phyloP scores from a whole-genome alignment of 2,797 vertebrate genomes.

The Cuculus canorus region DNA sequence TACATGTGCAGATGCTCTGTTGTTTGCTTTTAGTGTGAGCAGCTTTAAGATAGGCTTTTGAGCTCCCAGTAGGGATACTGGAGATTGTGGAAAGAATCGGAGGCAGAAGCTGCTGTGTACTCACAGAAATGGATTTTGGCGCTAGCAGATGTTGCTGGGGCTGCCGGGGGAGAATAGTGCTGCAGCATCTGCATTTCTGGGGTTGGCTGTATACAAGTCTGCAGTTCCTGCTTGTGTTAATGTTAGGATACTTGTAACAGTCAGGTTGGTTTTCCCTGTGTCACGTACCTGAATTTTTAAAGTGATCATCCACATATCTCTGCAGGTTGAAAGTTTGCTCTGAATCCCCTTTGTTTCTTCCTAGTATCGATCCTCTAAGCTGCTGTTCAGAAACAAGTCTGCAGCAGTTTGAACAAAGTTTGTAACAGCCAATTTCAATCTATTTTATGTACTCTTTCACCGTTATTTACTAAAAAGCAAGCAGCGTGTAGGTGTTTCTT shows the following conservation, averaged over 20 bases:
- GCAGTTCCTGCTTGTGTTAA: not conserved
- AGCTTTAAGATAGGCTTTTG: not conserved
- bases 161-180: not conserved
- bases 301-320: not conserved
- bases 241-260: not conserved
- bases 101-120: not conserved
- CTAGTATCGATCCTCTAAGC: not conserved
- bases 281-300: not conserved
- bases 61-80: not conserved
- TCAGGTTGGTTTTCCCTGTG: not conserved
- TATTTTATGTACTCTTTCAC: not conserved
- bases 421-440: not conserved
- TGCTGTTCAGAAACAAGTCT: not conserved
- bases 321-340: not conserved
- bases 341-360: not conserved
- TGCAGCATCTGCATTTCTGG: not conserved
- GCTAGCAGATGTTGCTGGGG: not conserved
- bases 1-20: not conserved
- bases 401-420: not conserved
- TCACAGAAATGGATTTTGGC: not conserved
- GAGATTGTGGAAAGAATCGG: not conserved
- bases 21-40: not conserved
- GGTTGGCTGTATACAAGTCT: not conserved
- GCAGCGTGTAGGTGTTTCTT: not conserved
- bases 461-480: not conserved